phyloP scores from a whole-genome alignment of 1,140 invertebrate species.

The Drosophila sulfurigaster region DNA sequence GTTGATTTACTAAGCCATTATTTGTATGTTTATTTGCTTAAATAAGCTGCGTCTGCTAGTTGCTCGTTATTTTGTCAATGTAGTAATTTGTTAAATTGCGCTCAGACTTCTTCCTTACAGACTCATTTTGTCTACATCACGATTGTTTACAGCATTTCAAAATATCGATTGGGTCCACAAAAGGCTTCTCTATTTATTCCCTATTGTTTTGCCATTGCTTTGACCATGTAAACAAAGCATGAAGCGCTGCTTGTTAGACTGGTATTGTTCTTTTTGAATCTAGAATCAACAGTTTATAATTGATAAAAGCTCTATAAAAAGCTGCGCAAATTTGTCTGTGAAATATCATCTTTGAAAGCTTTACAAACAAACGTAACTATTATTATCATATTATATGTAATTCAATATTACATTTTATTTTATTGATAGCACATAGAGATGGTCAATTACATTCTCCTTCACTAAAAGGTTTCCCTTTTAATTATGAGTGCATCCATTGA shows the following conservation, averaged over 20 bases:
- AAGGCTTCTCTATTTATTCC: background rate
- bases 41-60: background rate
- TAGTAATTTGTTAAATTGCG: background rate
- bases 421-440: background rate
- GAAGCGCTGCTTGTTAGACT: too few species aligned
- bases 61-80: background rate
- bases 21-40: background rate
- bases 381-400: too few species aligned
- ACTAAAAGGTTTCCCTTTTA: background rate
- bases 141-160: background rate
- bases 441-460: background rate
- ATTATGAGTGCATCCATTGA: background rate
- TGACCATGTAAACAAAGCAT: background rate
- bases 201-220: background rate
- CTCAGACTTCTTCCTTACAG: background rate
- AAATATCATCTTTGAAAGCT: too few species aligned
- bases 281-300: background rate
- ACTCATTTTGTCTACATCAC: background rate
- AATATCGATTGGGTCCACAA: background rate
- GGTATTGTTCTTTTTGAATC: background rate
- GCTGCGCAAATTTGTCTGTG: background rate
- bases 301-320: background rate
- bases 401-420: too few species aligned
- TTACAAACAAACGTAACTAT: too few species aligned
- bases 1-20: background rate